phyloP scores from a whole-genome alignment of 2,797 vertebrate genomes.

The Presbytis comata region DNA sequence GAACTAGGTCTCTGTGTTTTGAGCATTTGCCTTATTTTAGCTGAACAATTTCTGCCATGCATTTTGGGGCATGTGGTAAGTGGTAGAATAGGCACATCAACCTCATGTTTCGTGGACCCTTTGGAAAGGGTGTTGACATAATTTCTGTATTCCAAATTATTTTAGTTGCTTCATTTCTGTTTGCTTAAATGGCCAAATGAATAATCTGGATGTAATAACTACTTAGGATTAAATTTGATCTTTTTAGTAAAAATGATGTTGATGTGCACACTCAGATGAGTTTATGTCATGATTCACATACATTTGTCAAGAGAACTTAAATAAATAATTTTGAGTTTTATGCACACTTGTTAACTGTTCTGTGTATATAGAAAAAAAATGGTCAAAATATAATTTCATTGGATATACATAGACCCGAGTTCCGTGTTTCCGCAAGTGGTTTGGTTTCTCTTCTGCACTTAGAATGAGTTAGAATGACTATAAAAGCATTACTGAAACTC shows the following conservation, averaged over 20 bases:
- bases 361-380: background rate
- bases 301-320: background rate
- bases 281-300: background rate
- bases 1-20: background rate
- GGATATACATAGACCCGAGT: background rate
- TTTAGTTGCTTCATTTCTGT: background rate
- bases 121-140: background rate
- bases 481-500: background rate
- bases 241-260: background rate
- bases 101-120: background rate
- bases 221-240: conserved; percentile 12
- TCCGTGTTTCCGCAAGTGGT: background rate
- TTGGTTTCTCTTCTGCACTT: conserved; percentile 10
- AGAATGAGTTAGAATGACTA: conserved; percentile 1
- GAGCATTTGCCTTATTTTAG: background rate
- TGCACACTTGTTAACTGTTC: background rate
- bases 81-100: background rate
- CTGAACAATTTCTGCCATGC: background rate
- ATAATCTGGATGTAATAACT: background rate
- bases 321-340: background rate
- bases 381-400: conserved; percentile 1
- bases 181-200: conserved; percentile 23
- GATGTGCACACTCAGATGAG: background rate
- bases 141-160: background rate
- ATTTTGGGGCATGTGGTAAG: background rate